phyloP scores from a whole-genome alignment of 2,888 invertebrate genomes.

The Sarcophaga variegata region DNA sequence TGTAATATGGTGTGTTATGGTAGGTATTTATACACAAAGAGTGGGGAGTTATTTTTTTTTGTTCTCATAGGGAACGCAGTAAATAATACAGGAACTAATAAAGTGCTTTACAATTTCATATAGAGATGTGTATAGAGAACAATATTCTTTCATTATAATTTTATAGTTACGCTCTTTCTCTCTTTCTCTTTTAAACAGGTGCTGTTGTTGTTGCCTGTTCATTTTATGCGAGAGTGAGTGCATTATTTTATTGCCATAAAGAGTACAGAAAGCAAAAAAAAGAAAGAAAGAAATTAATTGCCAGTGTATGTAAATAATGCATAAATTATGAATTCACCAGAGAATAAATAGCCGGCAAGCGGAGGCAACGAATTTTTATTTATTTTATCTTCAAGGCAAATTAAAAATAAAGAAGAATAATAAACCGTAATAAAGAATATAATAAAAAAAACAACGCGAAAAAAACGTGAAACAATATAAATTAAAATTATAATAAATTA shows the following conservation, averaged over 20 bases:
- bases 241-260: not conserved
- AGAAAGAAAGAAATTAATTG: not conserved
- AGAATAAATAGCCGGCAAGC: not conserved
- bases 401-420: constrained; percentile 9
- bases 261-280: not conserved
- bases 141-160: not conserved
- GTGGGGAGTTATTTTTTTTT: not conserved
- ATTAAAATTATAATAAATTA: not conserved
- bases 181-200: not conserved
- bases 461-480: not conserved
- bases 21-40: not conserved
- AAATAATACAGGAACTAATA: too few relatives aligned
- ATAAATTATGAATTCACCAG: constrained; percentile 23
- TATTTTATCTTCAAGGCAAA: constrained; percentile 22
- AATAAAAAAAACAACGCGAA: not conserved
- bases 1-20: not conserved
- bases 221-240: too few relatives aligned
- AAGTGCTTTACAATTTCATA: too few relatives aligned
- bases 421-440: too few relatives aligned
- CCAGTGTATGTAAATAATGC: constrained; percentile 34
- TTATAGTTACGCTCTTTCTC: not conserved
- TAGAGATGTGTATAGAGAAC: too few relatives aligned
- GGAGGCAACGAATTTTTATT: constrained; percentile 2
- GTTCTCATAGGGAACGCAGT: too few relatives aligned
- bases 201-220: not conserved